Conservation (phyloP, 2,888 invertebrate genomes). For the Clivina fossor region DNA sequence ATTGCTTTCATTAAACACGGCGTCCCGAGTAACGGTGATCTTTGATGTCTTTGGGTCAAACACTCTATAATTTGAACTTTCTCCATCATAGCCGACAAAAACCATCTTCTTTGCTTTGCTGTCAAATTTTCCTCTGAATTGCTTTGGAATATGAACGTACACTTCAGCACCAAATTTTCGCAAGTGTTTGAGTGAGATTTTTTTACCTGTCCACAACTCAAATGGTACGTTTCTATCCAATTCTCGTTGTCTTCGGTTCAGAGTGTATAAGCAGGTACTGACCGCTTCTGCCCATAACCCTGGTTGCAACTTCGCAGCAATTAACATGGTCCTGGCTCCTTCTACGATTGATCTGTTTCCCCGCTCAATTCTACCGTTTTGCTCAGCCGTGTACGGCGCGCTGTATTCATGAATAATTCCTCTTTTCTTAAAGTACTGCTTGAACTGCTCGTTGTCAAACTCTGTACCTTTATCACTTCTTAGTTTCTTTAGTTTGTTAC, state of each 20-base stretch:
- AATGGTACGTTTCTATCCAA: constrained; percentile 6
- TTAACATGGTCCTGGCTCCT: constrained; percentile 43
- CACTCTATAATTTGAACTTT: constrained; percentile 38
- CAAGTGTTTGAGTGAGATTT: constrained; percentile 5
- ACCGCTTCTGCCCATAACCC: constrained; percentile 47
- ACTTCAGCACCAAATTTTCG: constrained; percentile 25
- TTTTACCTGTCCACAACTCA: constrained; percentile 14
- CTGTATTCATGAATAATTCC: constrained; percentile 40
- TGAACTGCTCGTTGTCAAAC: constrained; percentile 35
- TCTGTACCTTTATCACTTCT: constrained; percentile 41
- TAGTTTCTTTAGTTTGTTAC: constrained; percentile 33
- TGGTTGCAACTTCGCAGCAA: constrained; percentile 38
- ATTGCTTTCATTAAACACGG: constrained; percentile 38
- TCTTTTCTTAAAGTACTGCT: constrained; percentile 33
- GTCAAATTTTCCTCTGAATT: constrained; percentile 26
- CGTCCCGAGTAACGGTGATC: constrained; percentile 39
- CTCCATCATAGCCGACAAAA: constrained; percentile 22
- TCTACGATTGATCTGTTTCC: constrained; percentile 45
- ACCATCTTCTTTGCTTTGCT: constrained; percentile 19
- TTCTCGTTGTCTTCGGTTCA: constrained; percentile 38
- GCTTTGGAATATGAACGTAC: constrained; percentile 23
- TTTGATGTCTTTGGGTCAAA: constrained; percentile 36
- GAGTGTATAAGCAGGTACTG: constrained; percentile 41
- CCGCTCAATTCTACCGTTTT: constrained; percentile 45
- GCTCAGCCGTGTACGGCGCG: constrained; percentile 39